These are phyloP conservation scores for Tamias sibiricus DNA, from an alignment of 2,113 vertebrate genomes.

Conservation along the genomic window DNA sequence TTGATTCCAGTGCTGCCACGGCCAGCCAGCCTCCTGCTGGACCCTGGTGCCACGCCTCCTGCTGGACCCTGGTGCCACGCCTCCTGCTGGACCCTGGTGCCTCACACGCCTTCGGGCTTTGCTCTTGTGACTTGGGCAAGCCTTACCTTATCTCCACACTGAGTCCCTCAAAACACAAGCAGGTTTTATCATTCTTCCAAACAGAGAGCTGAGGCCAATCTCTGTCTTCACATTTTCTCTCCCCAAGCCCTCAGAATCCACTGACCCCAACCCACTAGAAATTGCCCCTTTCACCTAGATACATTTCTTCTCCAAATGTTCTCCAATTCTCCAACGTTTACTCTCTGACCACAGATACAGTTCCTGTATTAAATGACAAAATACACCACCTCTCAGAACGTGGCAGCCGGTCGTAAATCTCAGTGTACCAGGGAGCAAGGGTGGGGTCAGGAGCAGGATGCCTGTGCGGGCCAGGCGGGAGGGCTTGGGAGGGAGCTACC, in stretches of 20 bases:
- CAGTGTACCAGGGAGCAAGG: accelerated
- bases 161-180: too few relatives aligned
- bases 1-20: background rate
- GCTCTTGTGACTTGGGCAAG: background rate
- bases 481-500: background rate
- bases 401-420: accelerated
- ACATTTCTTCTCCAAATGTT: accelerated
- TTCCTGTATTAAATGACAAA: background rate
- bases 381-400: accelerated
- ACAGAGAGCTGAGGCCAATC: accelerated
- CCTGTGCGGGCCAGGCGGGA: accelerated
- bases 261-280: background rate
- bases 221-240: background rate
- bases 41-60: too few relatives aligned
- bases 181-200: background rate
- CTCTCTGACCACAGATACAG: background rate
- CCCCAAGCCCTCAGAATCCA: too few relatives aligned
- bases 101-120: accelerated
- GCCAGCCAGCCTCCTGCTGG: too few relatives aligned
- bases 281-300: accelerated
- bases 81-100: too few relatives aligned
- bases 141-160: background rate
- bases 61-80: too few relatives aligned
- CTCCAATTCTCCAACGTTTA: background rate
- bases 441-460: accelerated